Evolutionary conservation across 2,797 vertebrate species (phyloP), one percentile per base, ranked within the genome.

Genomic region (Enteromius afrohamiltoni): DNA sequence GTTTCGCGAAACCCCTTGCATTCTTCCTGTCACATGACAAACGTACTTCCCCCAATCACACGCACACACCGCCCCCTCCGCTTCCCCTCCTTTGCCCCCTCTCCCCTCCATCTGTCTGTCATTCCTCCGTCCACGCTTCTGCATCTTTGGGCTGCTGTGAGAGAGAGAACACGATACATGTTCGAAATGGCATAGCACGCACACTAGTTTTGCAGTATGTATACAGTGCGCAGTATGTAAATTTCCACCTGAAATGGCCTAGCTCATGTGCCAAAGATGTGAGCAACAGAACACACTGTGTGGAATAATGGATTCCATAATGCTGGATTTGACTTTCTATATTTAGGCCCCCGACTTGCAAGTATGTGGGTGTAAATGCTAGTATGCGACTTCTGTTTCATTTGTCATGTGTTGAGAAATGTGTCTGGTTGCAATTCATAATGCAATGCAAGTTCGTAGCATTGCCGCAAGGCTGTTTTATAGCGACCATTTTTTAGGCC

Each of bases 131-230:
- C 83, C 64, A 79, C 83, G 85, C 89, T 69, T 87, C 85, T 80
- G 85, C 71, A 83, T 88, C 91, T 90, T 84, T 86, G 26, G 88
- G 85, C 89, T 92, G 47, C 94, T 94, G 92, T 83, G 83, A 84
- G 91, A 82, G 82, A 91, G 60, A 87, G 70, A 83, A 45, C 40
- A 37, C 45, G 4, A 40, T 42, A 62, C 49, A 87, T 58, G 74
- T 69, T 83, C 64, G 82, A 75, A 83, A 83, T 83, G 74, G 73
- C 64, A 75, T 80, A 80, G 45, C 67, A 68, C 45, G 47, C 62
- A 69, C 68, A 75, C 62, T 69, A 58, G 31, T 10, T 76, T 53
- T 68, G 80, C 45, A 53, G n/a, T 45, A 49, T 42, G 21, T 42
- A 55, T 29, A 60, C 49, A 6, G 34, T 60, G 51, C 0, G 1